These are phyloP conservation scores for Aleiodes testaceus DNA, from an alignment of 2,888 invertebrate species.

Conservation along the genomic window DNA sequence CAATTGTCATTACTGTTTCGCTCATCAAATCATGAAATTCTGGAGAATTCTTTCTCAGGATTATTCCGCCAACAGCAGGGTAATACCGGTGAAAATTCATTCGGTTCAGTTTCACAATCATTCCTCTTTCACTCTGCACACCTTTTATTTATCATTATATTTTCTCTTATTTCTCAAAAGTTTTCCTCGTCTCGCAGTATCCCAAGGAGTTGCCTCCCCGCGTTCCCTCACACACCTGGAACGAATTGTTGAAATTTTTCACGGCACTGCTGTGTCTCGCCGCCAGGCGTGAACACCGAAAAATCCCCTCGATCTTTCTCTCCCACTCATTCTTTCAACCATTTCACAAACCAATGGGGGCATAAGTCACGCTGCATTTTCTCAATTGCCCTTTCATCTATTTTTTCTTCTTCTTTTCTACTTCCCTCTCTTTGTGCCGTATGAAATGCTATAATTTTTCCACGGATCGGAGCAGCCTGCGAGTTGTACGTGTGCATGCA, in stretches of 20 bases:
- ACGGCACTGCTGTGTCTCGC: slow-evolving; percentile 45
- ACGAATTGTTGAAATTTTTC: slow-evolving; percentile 56
- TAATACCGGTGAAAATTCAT: slow-evolving; percentile 42
- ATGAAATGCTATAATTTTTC: slow-evolving; percentile 39
- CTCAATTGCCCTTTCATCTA: slow-evolving; percentile 35
- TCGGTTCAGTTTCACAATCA: slow-evolving; percentile 44
- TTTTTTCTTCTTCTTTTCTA: slow-evolving; percentile 28
- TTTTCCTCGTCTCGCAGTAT: slow-evolving; percentile 32
- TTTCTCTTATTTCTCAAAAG: slow-evolving; percentile 29
- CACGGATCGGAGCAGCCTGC: slow-evolving; percentile 12
- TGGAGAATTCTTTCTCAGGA: too few species aligned
- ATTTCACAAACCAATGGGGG: slow-evolving; percentile 33
- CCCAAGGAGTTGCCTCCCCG: slow-evolving; percentile 31
- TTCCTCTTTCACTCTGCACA: not conserved
- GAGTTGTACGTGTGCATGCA: not conserved
- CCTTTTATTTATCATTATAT: not conserved
- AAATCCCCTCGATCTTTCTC: slow-evolving; percentile 35
- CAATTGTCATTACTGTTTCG: too few species aligned
- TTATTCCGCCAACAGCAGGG: too few species aligned
- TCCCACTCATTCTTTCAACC: slow-evolving; percentile 40
- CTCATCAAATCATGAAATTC: too few species aligned
- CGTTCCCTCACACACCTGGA: slow-evolving; percentile 40
- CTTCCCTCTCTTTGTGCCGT: slow-evolving; percentile 2
- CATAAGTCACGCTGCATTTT: slow-evolving; percentile 39
- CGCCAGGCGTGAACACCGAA: slow-evolving; percentile 38